Evolutionary conservation across 2,797 vertebrate genomes (phyloP).

Genomic region (Tinamus major): DNA sequence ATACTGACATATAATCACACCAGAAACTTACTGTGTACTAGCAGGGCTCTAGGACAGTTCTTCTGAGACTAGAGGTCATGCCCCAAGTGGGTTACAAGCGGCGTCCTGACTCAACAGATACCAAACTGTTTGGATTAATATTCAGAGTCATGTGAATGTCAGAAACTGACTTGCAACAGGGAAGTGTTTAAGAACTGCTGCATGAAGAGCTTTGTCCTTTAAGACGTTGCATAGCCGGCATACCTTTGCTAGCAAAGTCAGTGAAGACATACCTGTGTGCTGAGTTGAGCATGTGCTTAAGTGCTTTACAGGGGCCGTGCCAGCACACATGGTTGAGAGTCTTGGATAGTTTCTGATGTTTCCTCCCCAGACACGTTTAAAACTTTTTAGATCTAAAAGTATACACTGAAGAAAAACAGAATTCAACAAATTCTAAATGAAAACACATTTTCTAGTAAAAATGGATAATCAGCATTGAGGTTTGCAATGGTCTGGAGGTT

Average conservation of each 20-base stretch:
- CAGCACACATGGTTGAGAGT: not conserved
- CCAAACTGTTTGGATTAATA: slow-evolving; percentile 41
- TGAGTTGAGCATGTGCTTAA: slow-evolving; percentile 18
- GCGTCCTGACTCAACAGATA: slow-evolving; percentile 67
- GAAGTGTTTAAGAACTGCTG: slow-evolving; percentile 36
- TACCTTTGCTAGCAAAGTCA: slow-evolving; percentile 46
- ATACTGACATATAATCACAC: slow-evolving; percentile 28
- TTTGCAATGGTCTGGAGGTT: not conserved
- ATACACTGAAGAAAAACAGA: not conserved
- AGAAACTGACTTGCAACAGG: slow-evolving; percentile 53
- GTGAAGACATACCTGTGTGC: slow-evolving; percentile 32
- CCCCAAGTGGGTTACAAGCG: slow-evolving; percentile 23
- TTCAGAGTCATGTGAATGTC: slow-evolving; percentile 44
- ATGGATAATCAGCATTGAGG: not conserved
- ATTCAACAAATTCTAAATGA: not conserved
- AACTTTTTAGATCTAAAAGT: not conserved
- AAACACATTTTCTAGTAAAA: not conserved
- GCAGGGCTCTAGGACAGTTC: not conserved
- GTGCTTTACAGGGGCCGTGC: not conserved
- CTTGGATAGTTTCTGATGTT: not conserved
- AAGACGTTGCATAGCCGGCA: slow-evolving; percentile 45
- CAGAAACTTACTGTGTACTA: slow-evolving; percentile 36
- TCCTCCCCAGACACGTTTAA: fast-evolving
- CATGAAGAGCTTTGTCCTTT: slow-evolving; percentile 12
- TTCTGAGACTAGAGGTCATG: slow-evolving; percentile 48